These are phyloP conservation scores for Muscicapa adusta DNA, from an alignment of 2,113 vertebrate species.

Conservation along the genomic window DNA sequence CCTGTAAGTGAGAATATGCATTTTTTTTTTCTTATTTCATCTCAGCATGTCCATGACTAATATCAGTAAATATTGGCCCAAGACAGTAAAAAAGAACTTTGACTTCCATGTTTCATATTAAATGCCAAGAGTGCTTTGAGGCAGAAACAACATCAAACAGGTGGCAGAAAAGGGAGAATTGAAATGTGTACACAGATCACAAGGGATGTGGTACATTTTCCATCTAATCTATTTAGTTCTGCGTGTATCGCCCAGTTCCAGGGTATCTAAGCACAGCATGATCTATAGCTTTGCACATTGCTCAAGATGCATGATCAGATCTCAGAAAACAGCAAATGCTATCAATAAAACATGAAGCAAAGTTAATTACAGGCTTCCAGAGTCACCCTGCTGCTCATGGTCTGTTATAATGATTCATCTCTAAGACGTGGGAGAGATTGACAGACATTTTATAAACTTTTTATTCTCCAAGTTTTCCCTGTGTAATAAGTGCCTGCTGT, in stretches of 20 bases:
- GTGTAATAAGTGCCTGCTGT: conserved; percentile 62
- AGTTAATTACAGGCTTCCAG: conserved; percentile 75
- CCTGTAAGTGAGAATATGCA: background rate
- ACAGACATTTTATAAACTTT: conserved; percentile 76
- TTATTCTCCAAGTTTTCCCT: conserved; percentile 61
- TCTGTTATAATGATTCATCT: conserved; percentile 73
- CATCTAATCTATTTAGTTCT: background rate
- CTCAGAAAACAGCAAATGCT: conserved; percentile 60
- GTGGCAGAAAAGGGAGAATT: background rate
- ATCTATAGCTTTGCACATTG: conserved; percentile 15
- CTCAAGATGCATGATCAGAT: conserved; percentile 34
- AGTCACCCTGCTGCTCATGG: conserved; percentile 45
- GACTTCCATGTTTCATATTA: background rate
- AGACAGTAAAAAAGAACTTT: background rate
- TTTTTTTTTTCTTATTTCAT: background rate
- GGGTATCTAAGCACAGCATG: background rate
- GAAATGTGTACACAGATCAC: background rate
- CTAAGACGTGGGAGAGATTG: conserved; percentile 68
- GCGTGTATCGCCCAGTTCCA: background rate
- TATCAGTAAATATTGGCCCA: background rate
- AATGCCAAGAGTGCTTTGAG: background rate
- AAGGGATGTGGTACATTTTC: background rate
- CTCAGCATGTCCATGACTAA: background rate
- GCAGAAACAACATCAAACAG: background rate
- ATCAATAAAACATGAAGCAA: conserved; percentile 71